Conservation (phyloP, 2,888 invertebrate species). For the Nephrotoma flavescens region DNA sequence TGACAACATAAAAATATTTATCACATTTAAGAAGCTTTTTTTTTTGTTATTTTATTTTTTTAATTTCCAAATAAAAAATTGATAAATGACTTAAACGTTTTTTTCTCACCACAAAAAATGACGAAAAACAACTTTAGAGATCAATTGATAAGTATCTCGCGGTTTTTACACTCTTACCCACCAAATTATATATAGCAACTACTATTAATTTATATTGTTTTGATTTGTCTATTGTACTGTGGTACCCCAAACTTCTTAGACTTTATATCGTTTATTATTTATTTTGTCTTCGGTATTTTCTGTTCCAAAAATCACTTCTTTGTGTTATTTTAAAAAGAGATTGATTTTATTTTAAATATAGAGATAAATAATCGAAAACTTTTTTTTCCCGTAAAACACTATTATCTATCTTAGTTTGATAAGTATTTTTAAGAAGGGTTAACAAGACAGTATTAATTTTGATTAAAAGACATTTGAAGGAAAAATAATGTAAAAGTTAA, state of each 20-base stretch:
- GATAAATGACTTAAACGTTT: not conserved
- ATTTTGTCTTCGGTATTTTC: not conserved
- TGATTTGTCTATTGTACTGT: not conserved
- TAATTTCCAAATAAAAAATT: not conserved
- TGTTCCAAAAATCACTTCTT: not conserved
- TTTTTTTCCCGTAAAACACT: not conserved
- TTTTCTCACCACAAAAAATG: not conserved
- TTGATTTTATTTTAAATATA: not conserved
- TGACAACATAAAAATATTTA: not conserved
- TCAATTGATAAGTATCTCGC: not conserved
- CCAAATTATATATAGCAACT: not conserved
- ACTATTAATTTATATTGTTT: not conserved
- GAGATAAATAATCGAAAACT: not conserved
- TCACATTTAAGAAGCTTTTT: not conserved
- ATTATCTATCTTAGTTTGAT: not conserved
- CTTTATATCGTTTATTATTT: not conserved
- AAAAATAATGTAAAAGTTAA: not conserved
- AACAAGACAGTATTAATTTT: not conserved
- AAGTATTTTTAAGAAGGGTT: not conserved
- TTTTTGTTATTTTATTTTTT: not conserved
- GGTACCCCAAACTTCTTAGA: not conserved
- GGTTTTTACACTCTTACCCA: not conserved
- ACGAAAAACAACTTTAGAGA: not conserved
- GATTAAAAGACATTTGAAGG: not conserved
- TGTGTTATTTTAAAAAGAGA: not conserved